These are phyloP conservation scores for Danio tinwini DNA, from an alignment of 2,797 vertebrate species.

Conservation along the genomic window DNA sequence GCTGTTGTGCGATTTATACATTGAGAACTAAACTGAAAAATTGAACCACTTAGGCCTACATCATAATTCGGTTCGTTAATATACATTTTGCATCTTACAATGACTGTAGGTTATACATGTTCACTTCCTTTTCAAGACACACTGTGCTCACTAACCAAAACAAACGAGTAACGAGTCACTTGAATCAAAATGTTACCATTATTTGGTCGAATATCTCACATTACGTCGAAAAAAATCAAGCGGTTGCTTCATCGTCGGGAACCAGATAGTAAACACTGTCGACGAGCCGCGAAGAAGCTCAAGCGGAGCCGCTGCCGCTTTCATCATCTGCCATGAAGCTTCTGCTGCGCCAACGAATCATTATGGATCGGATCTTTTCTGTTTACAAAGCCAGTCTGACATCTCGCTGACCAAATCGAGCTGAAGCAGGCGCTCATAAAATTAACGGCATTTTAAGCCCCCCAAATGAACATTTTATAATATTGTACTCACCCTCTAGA, in stretches of 20 bases:
- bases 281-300: neutral
- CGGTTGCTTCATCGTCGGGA: neutral
- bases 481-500: neutral
- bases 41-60: neutral
- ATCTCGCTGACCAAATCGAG: neutral
- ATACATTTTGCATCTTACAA: neutral
- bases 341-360: neutral
- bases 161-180: neutral
- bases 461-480: neutral
- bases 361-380: slow-evolving; percentile 10
- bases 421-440: neutral
- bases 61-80: neutral
- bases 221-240: slow-evolving; percentile 31
- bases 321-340: neutral
- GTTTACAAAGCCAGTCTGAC: neutral
- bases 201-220: slow-evolving; percentile 9
- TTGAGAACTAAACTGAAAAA: neutral
- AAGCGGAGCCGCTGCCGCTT: neutral
- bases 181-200: slow-evolving; percentile 15
- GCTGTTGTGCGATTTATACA: too few species aligned
- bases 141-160: slow-evolving; percentile 28
- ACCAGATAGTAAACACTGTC: neutral
- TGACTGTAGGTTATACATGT: neutral
- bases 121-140: slow-evolving; percentile 9
- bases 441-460: neutral